Evolutionary conservation across 2,113 vertebrate genomes (phyloP), one percentile per base, ranked within the genome.

Genomic region (Sterna hirundo): DNA sequence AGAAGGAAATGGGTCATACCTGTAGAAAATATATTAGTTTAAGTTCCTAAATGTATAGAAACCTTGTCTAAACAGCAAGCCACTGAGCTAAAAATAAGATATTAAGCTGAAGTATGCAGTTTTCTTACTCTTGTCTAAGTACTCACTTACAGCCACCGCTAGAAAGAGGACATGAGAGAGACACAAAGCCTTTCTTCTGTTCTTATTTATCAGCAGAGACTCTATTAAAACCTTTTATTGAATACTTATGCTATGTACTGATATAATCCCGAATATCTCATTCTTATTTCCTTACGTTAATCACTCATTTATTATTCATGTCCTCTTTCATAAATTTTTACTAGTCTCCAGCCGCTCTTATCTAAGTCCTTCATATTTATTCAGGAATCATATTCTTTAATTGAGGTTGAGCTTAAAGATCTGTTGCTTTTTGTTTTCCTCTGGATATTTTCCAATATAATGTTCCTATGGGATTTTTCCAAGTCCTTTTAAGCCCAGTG

Each of bases 221-320:
- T 62, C 34, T 77, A 51, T 76, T 82, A 88, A 91, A 96, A 91
- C 21, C 9, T 49, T 83, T 83, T 76, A 54, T 78, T 5, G 2
- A 92, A 83, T 70, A 70, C 64, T 74, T 90, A 74, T 30, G 25
- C 11, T 77, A 38, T 17, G 36, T 70, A 58, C 58, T 64, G 46
- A 58, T 93, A 83, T 71, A 88, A 87, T 83, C 49, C 68, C 81
- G 44, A 75, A 47, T 60, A 76, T 77, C 32, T 83, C 7, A 58
- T 90, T 94, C 74, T 71, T 87, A 83, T 71, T 90, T 91, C 58
- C 44, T 74, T 77, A 88, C 0, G 7, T 81, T 96, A 86, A 89
- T 96, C 68, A 91, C 32, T 94, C 7, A 81, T 92, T 91, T 93
- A 74, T 80, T 91, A 94, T 97, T 87, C 89, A 93, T 76, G 20